phyloP scores from a whole-genome alignment of 2,113 vertebrate species.

The Thymallus thymallus region DNA sequence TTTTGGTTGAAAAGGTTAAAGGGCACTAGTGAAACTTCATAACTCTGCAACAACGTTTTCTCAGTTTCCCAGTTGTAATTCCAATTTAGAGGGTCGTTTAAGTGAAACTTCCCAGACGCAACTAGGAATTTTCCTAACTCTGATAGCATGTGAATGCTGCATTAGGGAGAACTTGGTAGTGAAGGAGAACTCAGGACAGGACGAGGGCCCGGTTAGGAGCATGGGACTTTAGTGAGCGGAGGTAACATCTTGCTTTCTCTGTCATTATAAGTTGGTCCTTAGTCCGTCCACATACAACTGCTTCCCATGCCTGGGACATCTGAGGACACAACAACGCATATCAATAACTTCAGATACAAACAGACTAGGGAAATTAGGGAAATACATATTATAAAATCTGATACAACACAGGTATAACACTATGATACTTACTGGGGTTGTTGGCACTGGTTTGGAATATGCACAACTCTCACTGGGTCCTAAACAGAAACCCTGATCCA shows the following conservation, averaged over 20 bases:
- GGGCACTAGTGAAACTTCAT: too few relatives aligned
- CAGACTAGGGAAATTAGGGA: background rate
- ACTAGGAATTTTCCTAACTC: too few relatives aligned
- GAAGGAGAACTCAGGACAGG: conserved; percentile 74
- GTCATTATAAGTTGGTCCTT: conserved; percentile 95
- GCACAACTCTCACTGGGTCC: conserved; percentile 69
- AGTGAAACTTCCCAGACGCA: too few relatives aligned
- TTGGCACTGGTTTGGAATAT: conserved; percentile 23
- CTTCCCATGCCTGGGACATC: conserved; percentile 95
- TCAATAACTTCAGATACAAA: background rate
- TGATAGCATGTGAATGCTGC: too few relatives aligned
- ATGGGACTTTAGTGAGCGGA: conserved; percentile 81
- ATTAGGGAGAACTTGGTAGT: too few relatives aligned
- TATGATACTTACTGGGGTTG: conserved; percentile 48
- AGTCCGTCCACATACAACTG: conserved; percentile 90
- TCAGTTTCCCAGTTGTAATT: too few relatives aligned
- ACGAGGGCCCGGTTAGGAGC: conserved; percentile 88
- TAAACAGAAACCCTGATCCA: conserved; percentile 91
- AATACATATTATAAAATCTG: background rate
- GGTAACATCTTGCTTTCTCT: conserved; percentile 88
- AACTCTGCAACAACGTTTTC: too few relatives aligned
- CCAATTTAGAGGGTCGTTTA: too few relatives aligned
- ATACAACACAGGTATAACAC: background rate
- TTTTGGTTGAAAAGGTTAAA: too few relatives aligned
- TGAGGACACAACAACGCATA: conserved; percentile 40